phyloP scores from a whole-genome alignment of 2,113 vertebrate genomes.

The Paraplagusia blochii region DNA sequence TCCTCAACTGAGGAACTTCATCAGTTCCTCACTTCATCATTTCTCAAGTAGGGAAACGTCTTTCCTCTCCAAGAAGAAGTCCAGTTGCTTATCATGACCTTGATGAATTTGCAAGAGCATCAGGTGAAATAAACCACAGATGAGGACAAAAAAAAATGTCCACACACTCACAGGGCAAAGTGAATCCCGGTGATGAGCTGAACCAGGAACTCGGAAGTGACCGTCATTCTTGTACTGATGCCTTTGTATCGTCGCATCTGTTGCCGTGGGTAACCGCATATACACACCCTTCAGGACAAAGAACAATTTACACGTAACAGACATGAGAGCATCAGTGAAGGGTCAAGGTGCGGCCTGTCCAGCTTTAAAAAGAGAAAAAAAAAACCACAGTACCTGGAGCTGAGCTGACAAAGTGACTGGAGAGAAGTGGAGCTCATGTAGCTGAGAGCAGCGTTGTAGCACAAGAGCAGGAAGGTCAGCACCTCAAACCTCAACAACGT shows the following conservation, averaged over 20 bases:
- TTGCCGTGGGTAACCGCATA: slow-evolving; percentile 94
- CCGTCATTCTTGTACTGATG: slow-evolving; percentile 84
- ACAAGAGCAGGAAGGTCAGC: slow-evolving; percentile 92
- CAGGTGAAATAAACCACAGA: neutral
- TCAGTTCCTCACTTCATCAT: too few relatives aligned
- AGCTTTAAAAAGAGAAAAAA: neutral
- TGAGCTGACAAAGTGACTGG: slow-evolving; percentile 92
- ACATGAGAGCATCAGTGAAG: slow-evolving; percentile 21
- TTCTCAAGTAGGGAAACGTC: too few relatives aligned
- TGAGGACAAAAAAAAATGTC: neutral
- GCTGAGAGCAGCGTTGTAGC: slow-evolving; percentile 93
- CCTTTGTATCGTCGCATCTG: slow-evolving; percentile 91
- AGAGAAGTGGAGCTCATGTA: slow-evolving; percentile 90
- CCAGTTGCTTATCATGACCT: too few relatives aligned
- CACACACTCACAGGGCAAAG: slow-evolving; percentile 89
- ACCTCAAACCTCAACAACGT: slow-evolving; percentile 87
- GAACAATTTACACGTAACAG: slow-evolving; percentile 14
- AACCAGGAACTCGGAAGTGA: slow-evolving; percentile 96
- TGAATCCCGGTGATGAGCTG: slow-evolving; percentile 96
- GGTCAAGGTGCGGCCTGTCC: too few relatives aligned
- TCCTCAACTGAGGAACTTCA: too few relatives aligned
- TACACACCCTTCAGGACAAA: slow-evolving; percentile 83
- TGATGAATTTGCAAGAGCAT: too few relatives aligned
- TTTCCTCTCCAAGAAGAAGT: too few relatives aligned
- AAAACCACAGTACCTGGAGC: slow-evolving; percentile 83